Evolutionary conservation across 2,797 vertebrate species (phyloP).

Genomic region (Ceryle rudis): DNA sequence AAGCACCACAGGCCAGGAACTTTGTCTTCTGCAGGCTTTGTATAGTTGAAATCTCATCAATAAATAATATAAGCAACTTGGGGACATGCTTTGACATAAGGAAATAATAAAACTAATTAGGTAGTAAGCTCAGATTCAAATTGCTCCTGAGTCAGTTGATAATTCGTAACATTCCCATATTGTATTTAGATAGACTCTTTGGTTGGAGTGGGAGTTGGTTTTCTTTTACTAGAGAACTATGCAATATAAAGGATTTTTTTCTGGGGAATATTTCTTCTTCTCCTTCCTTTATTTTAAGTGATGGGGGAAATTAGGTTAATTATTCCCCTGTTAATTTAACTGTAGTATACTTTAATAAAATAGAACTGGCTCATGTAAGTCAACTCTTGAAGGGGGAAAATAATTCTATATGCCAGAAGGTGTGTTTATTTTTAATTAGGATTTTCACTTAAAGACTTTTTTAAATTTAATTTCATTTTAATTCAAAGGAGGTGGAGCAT

Average conservation of each 20-base stretch:
- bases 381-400: slow-evolving; percentile 27
- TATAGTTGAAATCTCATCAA: slow-evolving; percentile 1
- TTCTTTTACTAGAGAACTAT: background rate
- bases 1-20: background rate
- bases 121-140: slow-evolving; percentile 30
- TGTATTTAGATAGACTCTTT: background rate
- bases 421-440: slow-evolving; percentile 61
- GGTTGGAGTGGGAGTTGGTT: slow-evolving; percentile 34
- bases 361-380: slow-evolving; percentile 27
- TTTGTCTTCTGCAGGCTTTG: slow-evolving; percentile 17
- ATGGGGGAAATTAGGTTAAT: slow-evolving; percentile 59
- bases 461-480: background rate
- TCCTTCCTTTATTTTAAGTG: slow-evolving; percentile 30
- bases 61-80: slow-evolving; percentile 32
- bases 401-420: slow-evolving; percentile 23
- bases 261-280: slow-evolving; percentile 4
- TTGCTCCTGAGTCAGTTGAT: slow-evolving; percentile 40
- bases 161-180: background rate
- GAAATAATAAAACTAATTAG: slow-evolving; percentile 62
- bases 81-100: slow-evolving; percentile 22
- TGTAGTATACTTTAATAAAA: slow-evolving; percentile 32
- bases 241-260: slow-evolving; percentile 22
- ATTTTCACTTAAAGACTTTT: background rate
- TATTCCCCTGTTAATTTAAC: slow-evolving; percentile 44
- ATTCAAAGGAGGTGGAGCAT: background rate